Conservation (phyloP, 2,888 invertebrate genomes). For the Eumerus sabulonum region DNA sequence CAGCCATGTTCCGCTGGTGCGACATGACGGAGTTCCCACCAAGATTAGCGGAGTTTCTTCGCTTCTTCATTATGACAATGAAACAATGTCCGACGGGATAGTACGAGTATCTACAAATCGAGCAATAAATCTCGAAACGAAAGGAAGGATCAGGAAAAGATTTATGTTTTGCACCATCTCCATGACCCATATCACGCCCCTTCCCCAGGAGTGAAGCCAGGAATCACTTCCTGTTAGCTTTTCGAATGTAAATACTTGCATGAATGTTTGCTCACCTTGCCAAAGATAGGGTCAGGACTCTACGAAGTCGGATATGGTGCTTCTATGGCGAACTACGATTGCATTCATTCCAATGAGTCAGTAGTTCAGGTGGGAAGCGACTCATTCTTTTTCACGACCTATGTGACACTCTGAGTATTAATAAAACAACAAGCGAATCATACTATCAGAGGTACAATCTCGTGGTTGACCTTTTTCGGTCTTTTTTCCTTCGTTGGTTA, state of each 20-base stretch:
- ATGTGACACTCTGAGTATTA: no score
- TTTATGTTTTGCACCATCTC: constrained; percentile 24
- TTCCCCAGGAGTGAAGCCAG: not conserved
- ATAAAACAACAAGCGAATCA: no score
- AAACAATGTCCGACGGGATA: not conserved
- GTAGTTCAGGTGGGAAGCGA: constrained; percentile 9
- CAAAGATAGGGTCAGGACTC: constrained; percentile 1
- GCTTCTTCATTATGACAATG: constrained; percentile 29
- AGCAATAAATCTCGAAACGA: constrained; percentile 44
- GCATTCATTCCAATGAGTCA: constrained; percentile 41
- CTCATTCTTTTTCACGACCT: not conserved
- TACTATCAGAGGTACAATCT: no score
- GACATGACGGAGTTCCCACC: constrained; percentile 15
- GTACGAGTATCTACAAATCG: constrained; percentile 11
- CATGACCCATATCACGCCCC: constrained; percentile 4
- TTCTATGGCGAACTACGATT: constrained; percentile 3
- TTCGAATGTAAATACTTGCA: no score
- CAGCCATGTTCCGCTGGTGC: not conserved
- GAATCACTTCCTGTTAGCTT: not conserved
- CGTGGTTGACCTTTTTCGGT: no score
- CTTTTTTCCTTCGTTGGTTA: no score
- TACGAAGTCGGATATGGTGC: constrained; percentile 11
- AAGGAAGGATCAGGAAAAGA: constrained; percentile 13
- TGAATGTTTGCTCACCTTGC: no score
- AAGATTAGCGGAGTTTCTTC: constrained; percentile 47